Evolutionary conservation across 1,140 invertebrate species (phyloP).

Genomic region (Drosophila nigrodunni): DNA sequence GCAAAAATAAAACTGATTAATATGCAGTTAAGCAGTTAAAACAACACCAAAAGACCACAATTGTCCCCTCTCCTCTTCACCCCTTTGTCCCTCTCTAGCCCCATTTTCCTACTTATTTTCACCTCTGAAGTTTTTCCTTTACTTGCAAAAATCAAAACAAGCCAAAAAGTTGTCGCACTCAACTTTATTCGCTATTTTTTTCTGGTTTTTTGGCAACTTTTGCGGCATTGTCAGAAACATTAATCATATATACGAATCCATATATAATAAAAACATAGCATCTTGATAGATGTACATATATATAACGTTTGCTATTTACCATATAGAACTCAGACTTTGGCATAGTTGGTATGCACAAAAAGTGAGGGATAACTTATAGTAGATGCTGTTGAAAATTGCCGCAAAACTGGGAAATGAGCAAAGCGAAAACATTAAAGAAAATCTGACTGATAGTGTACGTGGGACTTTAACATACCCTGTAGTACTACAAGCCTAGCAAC

Average conservation of each 20-base stretch:
- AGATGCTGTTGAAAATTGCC: conserved; percentile 28
- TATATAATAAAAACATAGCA: conserved; percentile 24
- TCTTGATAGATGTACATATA: not conserved
- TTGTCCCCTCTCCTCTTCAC: not conserved
- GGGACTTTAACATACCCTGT: conserved; percentile 1
- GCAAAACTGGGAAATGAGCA: conserved; percentile 18
- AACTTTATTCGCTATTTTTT: conserved; percentile 10
- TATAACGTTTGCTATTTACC: not conserved
- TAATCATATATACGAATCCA: conserved; percentile 48
- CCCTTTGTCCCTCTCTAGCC: not conserved
- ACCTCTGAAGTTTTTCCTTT: not conserved
- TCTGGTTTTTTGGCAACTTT: conserved; percentile 36
- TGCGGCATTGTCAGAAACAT: conserved; percentile 45
- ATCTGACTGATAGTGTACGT: not conserved
- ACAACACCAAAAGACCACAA: conserved; percentile 45
- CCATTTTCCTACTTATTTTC: not conserved
- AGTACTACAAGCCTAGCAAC: too few species aligned
- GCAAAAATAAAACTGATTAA: conserved; percentile 52
- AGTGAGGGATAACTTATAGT: conserved; percentile 22
- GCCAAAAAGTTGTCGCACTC: conserved; percentile 51
- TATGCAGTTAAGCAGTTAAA: conserved; percentile 59
- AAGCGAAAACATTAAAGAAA: not conserved
- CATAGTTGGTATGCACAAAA: conserved; percentile 15
- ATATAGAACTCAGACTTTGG: not conserved
- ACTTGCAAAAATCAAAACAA: conserved; percentile 51